A percentile compares a stretch with the other conserved stretches of the same genome.
phyloP scores from a whole-genome alignment of 2,888 invertebrate species.

The Caenorhabditis wallacei region DNA sequence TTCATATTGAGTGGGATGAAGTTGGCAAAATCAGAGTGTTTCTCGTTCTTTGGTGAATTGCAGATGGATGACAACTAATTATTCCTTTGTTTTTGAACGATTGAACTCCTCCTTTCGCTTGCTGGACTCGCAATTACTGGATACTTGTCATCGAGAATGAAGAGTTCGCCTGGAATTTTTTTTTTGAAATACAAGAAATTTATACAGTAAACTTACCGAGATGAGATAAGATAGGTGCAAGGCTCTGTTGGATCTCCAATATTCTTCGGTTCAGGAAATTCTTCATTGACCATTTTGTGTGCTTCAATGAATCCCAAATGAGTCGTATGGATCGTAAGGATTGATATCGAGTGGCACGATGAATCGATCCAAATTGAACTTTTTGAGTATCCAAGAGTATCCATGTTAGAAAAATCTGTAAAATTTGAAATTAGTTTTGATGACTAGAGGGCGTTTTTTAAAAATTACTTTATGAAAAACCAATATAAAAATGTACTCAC shows the following conservation, averaged over 20 bases:
- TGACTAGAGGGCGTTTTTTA: too few relatives aligned
- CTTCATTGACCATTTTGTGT: background rate
- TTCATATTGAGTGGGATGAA: background rate
- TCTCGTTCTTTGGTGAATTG: background rate
- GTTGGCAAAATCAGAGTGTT: background rate
- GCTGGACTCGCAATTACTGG: background rate
- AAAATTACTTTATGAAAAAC: too few relatives aligned
- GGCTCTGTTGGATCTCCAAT: background rate
- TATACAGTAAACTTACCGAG: background rate
- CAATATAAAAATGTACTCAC: too few relatives aligned
- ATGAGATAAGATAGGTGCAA: background rate
- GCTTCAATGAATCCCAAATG: background rate
- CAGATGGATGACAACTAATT: slow-evolving; percentile 4
- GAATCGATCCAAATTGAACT: background rate
- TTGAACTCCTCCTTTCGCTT: background rate
- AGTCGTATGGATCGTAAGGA: background rate
- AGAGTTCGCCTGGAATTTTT: background rate
- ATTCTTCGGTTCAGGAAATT: background rate
- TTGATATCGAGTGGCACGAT: background rate
- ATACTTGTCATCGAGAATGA: slow-evolving; percentile 1
- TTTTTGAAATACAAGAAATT: background rate
- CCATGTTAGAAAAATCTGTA: too few relatives aligned
- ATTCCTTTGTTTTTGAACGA: slow-evolving; percentile 9
- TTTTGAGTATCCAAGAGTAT: too few relatives aligned
- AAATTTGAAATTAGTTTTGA: too few relatives aligned